phyloP scores from a whole-genome alignment of 1,140 invertebrate species.

The Uloborus diversus region DNA sequence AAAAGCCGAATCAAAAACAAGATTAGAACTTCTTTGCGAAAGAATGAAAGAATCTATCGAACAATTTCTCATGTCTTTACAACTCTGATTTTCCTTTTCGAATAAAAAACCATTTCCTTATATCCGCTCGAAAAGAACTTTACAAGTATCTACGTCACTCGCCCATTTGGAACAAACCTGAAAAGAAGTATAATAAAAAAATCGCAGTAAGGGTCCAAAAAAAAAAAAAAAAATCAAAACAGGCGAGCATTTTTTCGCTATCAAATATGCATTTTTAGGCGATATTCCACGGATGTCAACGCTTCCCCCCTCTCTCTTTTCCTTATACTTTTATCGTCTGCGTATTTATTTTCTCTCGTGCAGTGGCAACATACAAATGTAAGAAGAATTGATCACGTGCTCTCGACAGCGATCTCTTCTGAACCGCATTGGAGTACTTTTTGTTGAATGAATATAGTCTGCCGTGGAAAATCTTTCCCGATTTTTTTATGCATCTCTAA shows the following conservation, averaged over 20 bases:
- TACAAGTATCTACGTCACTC: not conserved
- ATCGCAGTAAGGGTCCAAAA: not conserved
- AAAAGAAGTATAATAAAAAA: not conserved
- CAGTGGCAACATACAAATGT: conserved; percentile 31
- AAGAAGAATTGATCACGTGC: conserved; percentile 26
- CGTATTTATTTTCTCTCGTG: conserved; percentile 26
- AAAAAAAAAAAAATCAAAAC: conserved; percentile 10
- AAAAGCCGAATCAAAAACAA: too few species aligned
- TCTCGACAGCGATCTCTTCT: conserved; percentile 8
- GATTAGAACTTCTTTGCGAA: not conserved
- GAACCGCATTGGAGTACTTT: too few species aligned
- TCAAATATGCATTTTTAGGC: conserved; percentile 45
- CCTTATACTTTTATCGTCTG: conserved; percentile 8
- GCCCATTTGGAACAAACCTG: not conserved
- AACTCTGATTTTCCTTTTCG: conserved; percentile 6
- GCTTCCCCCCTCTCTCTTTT: not conserved
- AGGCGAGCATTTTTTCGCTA: conserved; percentile 28
- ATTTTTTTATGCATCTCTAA: not conserved
- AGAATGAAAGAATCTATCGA: not conserved
- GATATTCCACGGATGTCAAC: conserved; percentile 32
- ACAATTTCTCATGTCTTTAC: conserved; percentile 25
- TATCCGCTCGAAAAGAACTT: not conserved
- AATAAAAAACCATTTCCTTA: conserved; percentile 24
- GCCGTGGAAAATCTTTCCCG: too few species aligned
- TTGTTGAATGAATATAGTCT: conserved; percentile 25